Percentiles rank a stretch among this genome's conserved stretches.
Evolutionary conservation across 2,113 vertebrate genomes (phyloP).

Genomic region (Nycticebus coucang): DNA sequence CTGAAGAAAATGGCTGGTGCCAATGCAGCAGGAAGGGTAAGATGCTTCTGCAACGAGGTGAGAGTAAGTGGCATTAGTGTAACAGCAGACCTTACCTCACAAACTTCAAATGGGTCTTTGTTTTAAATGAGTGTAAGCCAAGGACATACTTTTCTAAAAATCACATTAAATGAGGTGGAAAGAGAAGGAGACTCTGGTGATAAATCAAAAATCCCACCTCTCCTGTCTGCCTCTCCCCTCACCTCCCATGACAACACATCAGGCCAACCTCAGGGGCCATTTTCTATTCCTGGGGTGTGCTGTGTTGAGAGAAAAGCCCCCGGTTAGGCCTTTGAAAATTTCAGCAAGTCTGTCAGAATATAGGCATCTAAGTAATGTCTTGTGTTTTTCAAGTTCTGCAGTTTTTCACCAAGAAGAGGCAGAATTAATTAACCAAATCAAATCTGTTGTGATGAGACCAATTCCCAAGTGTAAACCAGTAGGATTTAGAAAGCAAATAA

Average conservation of each 20-base stretch:
- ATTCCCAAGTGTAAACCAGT: not conserved
- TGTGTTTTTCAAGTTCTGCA: not conserved
- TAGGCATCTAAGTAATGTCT: not conserved
- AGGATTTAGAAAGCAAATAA: not conserved
- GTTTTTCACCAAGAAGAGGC: slow-evolving; percentile 15
- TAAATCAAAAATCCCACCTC: slow-evolving; percentile 42
- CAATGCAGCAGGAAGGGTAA: slow-evolving; percentile 66
- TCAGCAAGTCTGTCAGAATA: not conserved
- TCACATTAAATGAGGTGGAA: slow-evolving; percentile 57
- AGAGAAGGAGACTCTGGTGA: not conserved
- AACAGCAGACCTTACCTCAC: slow-evolving; percentile 41
- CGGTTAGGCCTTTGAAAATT: slow-evolving; percentile 8
- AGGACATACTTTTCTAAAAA: slow-evolving; percentile 45
- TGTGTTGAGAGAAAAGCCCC: not conserved
- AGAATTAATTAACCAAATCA: slow-evolving; percentile 20
- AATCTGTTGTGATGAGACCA: not conserved
- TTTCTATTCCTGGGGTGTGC: not conserved
- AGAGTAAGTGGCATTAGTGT: slow-evolving; percentile 71
- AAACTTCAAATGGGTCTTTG: slow-evolving; percentile 57
- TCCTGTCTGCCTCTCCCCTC: not conserved
- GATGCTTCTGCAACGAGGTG: slow-evolving; percentile 67
- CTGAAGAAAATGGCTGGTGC: slow-evolving; percentile 73
- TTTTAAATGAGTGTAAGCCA: slow-evolving; percentile 64
- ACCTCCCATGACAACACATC: not conserved
- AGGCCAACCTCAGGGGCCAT: not conserved